phyloP scores from a whole-genome alignment of 1,140 invertebrate species.

The Eufriesea mexicana region DNA sequence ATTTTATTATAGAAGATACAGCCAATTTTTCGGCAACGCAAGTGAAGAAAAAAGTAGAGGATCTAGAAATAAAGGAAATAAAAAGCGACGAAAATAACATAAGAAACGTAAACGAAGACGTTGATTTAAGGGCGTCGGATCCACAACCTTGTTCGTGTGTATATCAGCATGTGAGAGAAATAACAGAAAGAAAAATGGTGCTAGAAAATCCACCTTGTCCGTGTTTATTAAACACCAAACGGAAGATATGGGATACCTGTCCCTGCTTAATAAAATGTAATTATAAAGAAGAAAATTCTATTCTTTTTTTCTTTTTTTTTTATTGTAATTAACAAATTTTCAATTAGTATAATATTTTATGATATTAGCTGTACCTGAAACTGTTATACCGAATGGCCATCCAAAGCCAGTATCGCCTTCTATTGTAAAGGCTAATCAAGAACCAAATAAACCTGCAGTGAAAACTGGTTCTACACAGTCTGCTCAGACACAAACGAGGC shows the following conservation, averaged over 20 bases:
- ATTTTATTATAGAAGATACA: constrained; percentile 38
- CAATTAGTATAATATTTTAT: not conserved
- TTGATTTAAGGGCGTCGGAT: constrained; percentile 43
- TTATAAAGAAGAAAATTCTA: not conserved
- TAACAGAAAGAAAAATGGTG: constrained; percentile 70
- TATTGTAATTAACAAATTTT: not conserved
- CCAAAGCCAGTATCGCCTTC: constrained; percentile 55
- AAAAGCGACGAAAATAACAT: constrained; percentile 32
- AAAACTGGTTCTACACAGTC: constrained; percentile 60
- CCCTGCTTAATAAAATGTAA: constrained; percentile 73
- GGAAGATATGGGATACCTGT: constrained; percentile 67
- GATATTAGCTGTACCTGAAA: constrained; percentile 39
- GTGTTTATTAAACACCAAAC: constrained; percentile 73
- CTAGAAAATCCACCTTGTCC: constrained; percentile 74
- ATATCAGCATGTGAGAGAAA: constrained; percentile 73
- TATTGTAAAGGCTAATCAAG: constrained; percentile 43
- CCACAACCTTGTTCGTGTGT: constrained; percentile 73
- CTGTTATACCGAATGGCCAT: constrained; percentile 55
- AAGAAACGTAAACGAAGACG: constrained; percentile 32
- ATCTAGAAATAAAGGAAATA: constrained; percentile 28
- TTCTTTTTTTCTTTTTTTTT: not conserved
- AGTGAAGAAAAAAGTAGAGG: constrained; percentile 38
- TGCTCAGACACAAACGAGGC: constrained; percentile 75
- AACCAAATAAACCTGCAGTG: constrained; percentile 44
- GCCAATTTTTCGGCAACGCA: constrained; percentile 37